A percentile compares a stretch with the other conserved stretches of the same genome.
Evolutionary conservation across 2,113 vertebrate genomes (phyloP).

Genomic region (Empidonax traillii): DNA sequence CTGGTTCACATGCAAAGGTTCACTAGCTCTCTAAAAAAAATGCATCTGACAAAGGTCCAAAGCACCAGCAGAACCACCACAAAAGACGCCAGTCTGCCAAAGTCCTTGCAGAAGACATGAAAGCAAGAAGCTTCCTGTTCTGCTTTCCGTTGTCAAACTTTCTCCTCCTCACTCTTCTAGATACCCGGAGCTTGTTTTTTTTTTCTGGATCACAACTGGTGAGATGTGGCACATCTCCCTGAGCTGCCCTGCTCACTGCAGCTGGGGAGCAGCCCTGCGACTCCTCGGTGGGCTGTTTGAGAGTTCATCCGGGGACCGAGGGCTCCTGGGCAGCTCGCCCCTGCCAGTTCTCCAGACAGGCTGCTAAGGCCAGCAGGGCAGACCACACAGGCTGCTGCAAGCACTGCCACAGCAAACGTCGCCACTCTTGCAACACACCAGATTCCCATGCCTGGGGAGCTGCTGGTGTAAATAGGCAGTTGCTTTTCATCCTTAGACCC

Average conservation of each 20-base stretch:
- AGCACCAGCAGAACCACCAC: not conserved
- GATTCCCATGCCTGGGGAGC: not conserved
- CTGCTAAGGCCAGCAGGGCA: conserved; percentile 29
- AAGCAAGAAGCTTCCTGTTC: not conserved
- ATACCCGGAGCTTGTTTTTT: not conserved
- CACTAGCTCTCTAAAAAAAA: not conserved
- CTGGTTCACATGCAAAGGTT: not conserved
- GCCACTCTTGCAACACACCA: conserved; percentile 27
- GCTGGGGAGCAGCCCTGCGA: not conserved
- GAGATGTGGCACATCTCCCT: not conserved
- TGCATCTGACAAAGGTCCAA: not conserved
- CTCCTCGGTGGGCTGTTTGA: not conserved
- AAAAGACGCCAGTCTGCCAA: not conserved
- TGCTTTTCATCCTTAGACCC: not conserved
- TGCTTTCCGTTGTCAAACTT: not conserved
- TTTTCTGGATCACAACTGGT: not conserved
- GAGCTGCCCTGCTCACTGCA: not conserved
- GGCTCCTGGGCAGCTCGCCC: not conserved
- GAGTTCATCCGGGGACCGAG: not conserved
- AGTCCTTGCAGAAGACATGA: not conserved
- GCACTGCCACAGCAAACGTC: not conserved
- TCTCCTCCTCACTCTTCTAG: not conserved
- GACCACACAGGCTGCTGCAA: conserved; percentile 60
- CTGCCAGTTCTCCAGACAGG: conserved; percentile 15
- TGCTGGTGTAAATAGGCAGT: not conserved